A percentile compares a stretch with the other conserved stretches of the same genome.
Conservation (phyloP, 2,113 vertebrate species). For the Cardinalis cardinalis region DNA sequence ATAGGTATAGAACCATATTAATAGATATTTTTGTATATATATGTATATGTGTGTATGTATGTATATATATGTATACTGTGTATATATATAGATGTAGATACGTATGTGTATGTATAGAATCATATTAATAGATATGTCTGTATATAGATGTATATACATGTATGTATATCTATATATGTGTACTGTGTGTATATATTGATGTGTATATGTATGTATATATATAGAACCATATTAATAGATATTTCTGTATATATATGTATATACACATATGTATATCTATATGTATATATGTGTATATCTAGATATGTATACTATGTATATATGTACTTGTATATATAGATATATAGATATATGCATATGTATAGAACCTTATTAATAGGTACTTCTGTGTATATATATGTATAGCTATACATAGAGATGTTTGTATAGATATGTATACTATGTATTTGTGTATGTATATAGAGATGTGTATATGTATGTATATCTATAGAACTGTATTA, state of each 20-base stretch:
- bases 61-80: not conserved
- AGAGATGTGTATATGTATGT: not conserved
- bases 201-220: too few relatives aligned
- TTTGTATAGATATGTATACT: not conserved
- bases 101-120: not conserved
- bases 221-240: not conserved
- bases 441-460: not conserved
- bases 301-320: not conserved
- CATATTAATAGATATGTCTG: too few relatives aligned
- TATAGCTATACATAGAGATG: not conserved
- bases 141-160: too few relatives aligned
- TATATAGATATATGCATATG: not conserved
- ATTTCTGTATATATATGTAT: not conserved
- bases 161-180: too few relatives aligned
- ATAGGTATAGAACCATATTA: not conserved
- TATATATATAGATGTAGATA: not conserved
- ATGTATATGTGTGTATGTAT: not conserved
- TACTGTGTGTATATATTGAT: too few relatives aligned
- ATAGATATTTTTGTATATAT: not conserved
- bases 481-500: not conserved
- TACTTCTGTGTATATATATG: not conserved
- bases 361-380: not conserved
- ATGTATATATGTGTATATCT: not conserved
- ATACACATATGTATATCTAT: not conserved
- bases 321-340: not conserved